Percentiles rank a stretch among this genome's conserved stretches.
Evolutionary conservation across 2,113 vertebrate species (phyloP).

Genomic region (Diadophis punctatus): DNA sequence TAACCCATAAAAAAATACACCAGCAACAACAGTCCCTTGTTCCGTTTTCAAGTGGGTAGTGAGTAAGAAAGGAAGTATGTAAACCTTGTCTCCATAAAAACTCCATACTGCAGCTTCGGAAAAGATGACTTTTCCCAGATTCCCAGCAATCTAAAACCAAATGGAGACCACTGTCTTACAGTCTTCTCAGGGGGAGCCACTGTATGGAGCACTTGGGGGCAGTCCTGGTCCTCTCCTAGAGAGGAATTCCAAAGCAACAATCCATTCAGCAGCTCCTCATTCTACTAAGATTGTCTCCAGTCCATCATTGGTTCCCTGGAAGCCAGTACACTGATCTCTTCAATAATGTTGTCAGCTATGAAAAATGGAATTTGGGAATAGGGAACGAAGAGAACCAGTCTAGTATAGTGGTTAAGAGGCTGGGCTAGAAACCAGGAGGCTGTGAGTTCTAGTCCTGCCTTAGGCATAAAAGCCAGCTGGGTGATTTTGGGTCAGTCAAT

Average conservation of each 20-base stretch:
- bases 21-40: not conserved
- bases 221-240: not conserved
- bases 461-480: not conserved
- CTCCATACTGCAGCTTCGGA: not conserved
- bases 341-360: not conserved
- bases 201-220: not conserved
- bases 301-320: not conserved
- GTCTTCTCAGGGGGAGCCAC: not conserved
- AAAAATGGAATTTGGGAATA: not conserved
- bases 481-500: not conserved
- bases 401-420: not conserved
- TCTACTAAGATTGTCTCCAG: not conserved
- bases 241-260: not conserved
- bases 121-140: too few species aligned
- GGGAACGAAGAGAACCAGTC: not conserved
- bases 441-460: not conserved
- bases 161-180: not conserved
- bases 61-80: not conserved
- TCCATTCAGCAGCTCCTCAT: not conserved
- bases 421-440: not conserved
- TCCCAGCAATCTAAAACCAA: not conserved
- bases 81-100: not conserved
- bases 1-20: not conserved
- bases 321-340: not conserved
- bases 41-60: not conserved